Conservation (phyloP, 2,888 invertebrate genomes). For the Agrilus mali region DNA sequence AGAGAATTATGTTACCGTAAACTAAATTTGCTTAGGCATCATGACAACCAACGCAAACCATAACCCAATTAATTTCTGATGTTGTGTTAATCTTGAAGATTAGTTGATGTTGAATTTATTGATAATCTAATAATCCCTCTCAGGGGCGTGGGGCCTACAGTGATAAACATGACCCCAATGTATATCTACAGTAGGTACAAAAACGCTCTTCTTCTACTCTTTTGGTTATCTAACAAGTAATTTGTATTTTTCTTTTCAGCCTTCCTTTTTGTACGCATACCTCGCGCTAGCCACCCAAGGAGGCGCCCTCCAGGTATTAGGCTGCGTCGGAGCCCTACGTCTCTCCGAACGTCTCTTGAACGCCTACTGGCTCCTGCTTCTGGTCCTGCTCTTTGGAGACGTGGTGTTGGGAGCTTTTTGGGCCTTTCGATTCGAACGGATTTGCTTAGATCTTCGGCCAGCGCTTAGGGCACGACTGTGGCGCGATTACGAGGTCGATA, state of each 20-base stretch:
- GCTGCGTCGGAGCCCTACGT: constrained; percentile 69
- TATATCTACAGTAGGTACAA: no score
- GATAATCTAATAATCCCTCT: no score
- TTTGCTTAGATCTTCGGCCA: constrained; percentile 62
- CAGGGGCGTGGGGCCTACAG: no score
- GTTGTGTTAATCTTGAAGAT: no score
- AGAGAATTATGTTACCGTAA: no score
- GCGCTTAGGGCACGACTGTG: constrained; percentile 42
- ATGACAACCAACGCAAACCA: no score
- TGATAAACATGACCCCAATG: no score
- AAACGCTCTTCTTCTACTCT: no score
- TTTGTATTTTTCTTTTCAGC: constrained; percentile 2
- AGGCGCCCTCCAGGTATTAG: constrained; percentile 55
- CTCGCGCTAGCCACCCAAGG: constrained; percentile 63
- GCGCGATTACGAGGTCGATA: constrained; percentile 59
- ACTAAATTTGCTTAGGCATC: no score
- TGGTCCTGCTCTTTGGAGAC: constrained; percentile 71
- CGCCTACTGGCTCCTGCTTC: constrained; percentile 70
- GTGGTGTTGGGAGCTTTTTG: constrained; percentile 73
- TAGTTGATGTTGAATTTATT: no score
- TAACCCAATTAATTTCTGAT: no score
- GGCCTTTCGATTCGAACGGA: constrained; percentile 64
- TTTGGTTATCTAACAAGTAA: no score
- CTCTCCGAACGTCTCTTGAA: constrained; percentile 71
- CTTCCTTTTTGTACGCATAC: constrained; percentile 65